Percentiles rank a stretch among this genome's conserved stretches.
Conservation (phyloP, 2,797 vertebrate species). For the Pipistrellus kuhlii region DNA sequence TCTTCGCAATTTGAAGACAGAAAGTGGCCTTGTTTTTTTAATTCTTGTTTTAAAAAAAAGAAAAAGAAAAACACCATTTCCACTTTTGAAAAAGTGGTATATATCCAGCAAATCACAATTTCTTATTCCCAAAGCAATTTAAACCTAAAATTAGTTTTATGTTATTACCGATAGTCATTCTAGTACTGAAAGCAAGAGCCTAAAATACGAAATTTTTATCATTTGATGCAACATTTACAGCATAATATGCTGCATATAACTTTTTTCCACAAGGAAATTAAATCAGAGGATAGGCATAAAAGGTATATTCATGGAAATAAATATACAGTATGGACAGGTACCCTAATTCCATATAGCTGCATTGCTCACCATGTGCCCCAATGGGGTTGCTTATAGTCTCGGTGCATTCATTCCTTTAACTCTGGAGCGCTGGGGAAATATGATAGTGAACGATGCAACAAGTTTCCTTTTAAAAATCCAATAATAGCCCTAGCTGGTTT, state of each 20-base stretch:
- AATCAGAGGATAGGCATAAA: constrained; percentile 2
- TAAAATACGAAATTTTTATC: not conserved
- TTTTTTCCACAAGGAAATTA: constrained; percentile 49
- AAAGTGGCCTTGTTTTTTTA: not conserved
- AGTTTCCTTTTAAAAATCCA: not conserved
- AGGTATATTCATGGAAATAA: not conserved
- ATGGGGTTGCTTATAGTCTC: not conserved
- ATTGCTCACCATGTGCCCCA: not conserved
- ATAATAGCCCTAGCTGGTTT: not conserved
- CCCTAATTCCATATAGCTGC: not conserved
- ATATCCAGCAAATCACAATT: constrained; percentile 9
- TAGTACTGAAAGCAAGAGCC: not conserved
- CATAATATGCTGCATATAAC: not conserved
- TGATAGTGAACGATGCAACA: not conserved
- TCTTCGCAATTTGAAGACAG: not conserved
- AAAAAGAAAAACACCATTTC: not conserved
- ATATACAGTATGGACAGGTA: not conserved
- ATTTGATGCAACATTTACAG: constrained; percentile 10
- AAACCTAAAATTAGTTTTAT: constrained; percentile 52
- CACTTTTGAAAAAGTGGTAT: not conserved
- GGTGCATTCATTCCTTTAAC: not conserved
- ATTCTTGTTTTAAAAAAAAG: constrained; percentile 2
- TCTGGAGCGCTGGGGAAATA: not conserved
- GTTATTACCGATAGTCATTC: not conserved
- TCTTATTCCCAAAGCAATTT: constrained; percentile 41